Evolutionary conservation across 53 echinoderm and acorn worm genomes (phyloP).

Genomic region (Crossaster papposus): DNA sequence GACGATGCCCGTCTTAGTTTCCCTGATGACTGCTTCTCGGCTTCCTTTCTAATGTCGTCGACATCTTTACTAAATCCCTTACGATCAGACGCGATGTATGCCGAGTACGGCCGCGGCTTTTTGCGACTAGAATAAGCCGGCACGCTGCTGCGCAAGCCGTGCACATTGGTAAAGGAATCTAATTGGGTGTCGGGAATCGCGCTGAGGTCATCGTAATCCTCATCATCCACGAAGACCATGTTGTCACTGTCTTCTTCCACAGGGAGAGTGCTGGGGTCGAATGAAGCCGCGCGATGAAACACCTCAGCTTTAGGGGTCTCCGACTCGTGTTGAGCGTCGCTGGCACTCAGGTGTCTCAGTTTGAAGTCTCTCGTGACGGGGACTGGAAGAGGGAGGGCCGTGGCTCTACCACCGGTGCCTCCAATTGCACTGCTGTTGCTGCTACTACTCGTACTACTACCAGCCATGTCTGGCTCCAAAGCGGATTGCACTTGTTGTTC

Average conservation of each 20-base stretch:
- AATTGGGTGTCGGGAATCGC: constrained; percentile 49
- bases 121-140: constrained; percentile 64
- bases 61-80: constrained; percentile 64
- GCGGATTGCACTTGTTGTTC: constrained; percentile 57
- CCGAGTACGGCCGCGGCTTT: constrained; percentile 75
- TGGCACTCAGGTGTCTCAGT: constrained; percentile 51
- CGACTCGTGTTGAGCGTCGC: constrained; percentile 22
- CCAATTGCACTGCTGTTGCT: constrained; percentile 63
- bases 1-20: constrained; percentile 83
- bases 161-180: constrained; percentile 78
- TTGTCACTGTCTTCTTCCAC: constrained; percentile 81
- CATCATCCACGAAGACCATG: constrained; percentile 86
- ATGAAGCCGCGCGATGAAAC: constrained; percentile 73
- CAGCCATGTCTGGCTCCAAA: constrained; percentile 46
- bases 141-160: constrained; percentile 80
- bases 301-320: constrained; percentile 67
- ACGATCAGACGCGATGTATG: constrained; percentile 57
- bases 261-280: constrained; percentile 76
- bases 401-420: constrained; percentile 14
- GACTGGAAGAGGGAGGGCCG: constrained; percentile 50
- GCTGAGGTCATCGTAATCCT: constrained; percentile 72
- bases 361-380: constrained; percentile 67
- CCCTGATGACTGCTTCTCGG: constrained; percentile 36
- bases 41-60: constrained; percentile 55
- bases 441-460: constrained; percentile 50